Percentiles rank a stretch among this genome's conserved stretches.
These are phyloP conservation scores for Euplexia lucipara DNA, from an alignment of 2,888 invertebrate species.

Conservation along the genomic window DNA sequence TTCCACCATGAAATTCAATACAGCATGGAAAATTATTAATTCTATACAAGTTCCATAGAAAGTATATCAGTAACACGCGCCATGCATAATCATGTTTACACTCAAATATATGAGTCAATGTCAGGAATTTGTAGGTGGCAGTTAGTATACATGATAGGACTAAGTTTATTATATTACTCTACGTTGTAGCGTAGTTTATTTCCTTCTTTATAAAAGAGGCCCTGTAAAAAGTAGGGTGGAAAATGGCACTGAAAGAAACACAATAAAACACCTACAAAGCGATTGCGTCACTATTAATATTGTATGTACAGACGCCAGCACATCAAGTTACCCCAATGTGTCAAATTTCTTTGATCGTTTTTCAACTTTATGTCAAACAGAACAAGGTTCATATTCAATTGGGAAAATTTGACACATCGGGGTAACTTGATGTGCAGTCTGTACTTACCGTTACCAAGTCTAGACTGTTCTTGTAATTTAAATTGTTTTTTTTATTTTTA, in stretches of 20 bases:
- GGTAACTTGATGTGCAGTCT: no score
- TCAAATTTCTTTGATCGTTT: no score
- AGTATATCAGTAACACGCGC: conserved; percentile 34
- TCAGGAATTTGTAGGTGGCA: conserved; percentile 15
- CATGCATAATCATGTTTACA: conserved; percentile 24
- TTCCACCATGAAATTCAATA: background rate
- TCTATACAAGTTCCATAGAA: background rate
- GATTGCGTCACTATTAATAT: background rate
- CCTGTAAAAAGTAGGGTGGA: background rate
- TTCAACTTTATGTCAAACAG: no score
- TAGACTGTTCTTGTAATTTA: no score
- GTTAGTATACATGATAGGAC: background rate
- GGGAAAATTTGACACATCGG: no score
- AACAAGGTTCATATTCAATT: no score
- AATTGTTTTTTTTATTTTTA: no score
- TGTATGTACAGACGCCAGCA: background rate
- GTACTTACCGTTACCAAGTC: no score
- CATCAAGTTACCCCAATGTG: no score
- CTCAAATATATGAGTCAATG: conserved; percentile 34
- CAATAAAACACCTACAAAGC: background rate
- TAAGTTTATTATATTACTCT: background rate
- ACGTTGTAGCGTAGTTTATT: background rate
- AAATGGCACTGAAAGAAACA: background rate
- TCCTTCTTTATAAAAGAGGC: background rate
- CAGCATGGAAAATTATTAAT: background rate